These are phyloP conservation scores for Oscheius sp. DNA, from an alignment of 2,888 invertebrate species.

Conservation along the genomic window DNA sequence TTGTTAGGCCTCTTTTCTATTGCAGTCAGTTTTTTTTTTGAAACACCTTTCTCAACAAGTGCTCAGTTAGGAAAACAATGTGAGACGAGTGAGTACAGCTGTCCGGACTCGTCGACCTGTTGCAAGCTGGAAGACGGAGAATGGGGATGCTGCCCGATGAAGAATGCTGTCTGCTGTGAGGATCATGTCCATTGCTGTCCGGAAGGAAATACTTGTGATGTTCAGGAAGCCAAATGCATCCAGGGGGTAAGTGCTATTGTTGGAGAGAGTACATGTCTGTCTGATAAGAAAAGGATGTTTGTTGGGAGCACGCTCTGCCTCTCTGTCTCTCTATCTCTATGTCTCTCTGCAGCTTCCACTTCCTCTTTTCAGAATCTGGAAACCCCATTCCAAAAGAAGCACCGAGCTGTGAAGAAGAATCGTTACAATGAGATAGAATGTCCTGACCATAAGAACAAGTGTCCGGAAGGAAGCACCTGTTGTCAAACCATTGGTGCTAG, in stretches of 20 bases:
- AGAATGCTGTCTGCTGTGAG: slow-evolving; percentile 49
- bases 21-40: slow-evolving; percentile 29
- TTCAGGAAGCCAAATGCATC: slow-evolving; percentile 46
- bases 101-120: slow-evolving; percentile 50
- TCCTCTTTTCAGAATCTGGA: not conserved
- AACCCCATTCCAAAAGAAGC: slow-evolving; percentile 26
- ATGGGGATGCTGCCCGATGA: slow-evolving; percentile 61
- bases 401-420: slow-evolving; percentile 8
- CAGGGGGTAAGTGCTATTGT: slow-evolving; percentile 11
- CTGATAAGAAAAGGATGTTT: not conserved
- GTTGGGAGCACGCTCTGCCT: too few relatives aligned
- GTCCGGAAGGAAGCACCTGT: slow-evolving; percentile 30
- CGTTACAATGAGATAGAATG: slow-evolving; percentile 39
- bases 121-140: slow-evolving; percentile 49
- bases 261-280: not conserved
- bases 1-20: slow-evolving; percentile 6
- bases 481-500: slow-evolving; percentile 1
- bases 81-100: slow-evolving; percentile 34
- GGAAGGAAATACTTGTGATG: slow-evolving; percentile 51
- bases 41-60: not conserved
- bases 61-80: slow-evolving; percentile 34
- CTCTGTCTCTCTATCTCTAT: not conserved
- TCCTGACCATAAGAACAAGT: slow-evolving; percentile 45
- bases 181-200: slow-evolving; percentile 61
- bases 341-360: not conserved